Evolutionary conservation across 1,140 invertebrate genomes (phyloP).

Genomic region (Lasaia peninsularis): DNA sequence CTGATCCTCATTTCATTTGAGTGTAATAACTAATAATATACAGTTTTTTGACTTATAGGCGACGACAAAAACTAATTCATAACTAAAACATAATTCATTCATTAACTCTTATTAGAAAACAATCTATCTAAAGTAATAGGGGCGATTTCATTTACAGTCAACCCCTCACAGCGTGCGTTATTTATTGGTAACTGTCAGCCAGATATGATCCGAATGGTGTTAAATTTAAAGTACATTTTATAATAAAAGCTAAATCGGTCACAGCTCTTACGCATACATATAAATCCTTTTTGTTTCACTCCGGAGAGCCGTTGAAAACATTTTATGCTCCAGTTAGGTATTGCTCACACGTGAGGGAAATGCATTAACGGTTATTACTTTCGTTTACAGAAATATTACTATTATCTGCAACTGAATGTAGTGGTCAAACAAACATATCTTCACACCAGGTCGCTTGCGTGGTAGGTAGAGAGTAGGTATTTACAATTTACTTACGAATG

Average conservation of each 20-base stretch:
- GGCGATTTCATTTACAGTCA: not conserved
- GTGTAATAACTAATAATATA: too few relatives aligned
- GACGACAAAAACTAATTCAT: too few relatives aligned
- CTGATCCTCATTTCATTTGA: too few relatives aligned
- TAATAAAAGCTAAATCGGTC: not conserved
- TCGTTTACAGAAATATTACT: not conserved
- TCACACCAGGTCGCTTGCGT: too few relatives aligned
- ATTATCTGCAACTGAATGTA: too few relatives aligned
- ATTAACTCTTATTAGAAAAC: constrained; percentile 11
- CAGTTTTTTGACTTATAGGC: too few relatives aligned
- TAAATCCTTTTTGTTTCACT: constrained; percentile 45
- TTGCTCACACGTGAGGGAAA: constrained; percentile 38
- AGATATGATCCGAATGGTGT: not conserved
- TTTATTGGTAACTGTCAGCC: not conserved
- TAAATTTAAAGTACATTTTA: not conserved
- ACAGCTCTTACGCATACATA: constrained; percentile 31
- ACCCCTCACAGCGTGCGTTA: not conserved
- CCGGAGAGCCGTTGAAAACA: constrained; percentile 42
- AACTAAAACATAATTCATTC: too few relatives aligned
- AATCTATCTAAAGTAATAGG: not conserved
- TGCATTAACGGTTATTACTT: constrained; percentile 17
- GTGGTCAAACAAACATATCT: too few relatives aligned
- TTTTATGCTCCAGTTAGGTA: constrained; percentile 49
- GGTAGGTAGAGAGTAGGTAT: too few relatives aligned
- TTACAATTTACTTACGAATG: too few relatives aligned